Percentiles rank a stretch among this genome's conserved stretches.
These are phyloP conservation scores for Pempheris klunzingeri DNA, from an alignment of 2,797 vertebrate genomes.

Conservation along the genomic window DNA sequence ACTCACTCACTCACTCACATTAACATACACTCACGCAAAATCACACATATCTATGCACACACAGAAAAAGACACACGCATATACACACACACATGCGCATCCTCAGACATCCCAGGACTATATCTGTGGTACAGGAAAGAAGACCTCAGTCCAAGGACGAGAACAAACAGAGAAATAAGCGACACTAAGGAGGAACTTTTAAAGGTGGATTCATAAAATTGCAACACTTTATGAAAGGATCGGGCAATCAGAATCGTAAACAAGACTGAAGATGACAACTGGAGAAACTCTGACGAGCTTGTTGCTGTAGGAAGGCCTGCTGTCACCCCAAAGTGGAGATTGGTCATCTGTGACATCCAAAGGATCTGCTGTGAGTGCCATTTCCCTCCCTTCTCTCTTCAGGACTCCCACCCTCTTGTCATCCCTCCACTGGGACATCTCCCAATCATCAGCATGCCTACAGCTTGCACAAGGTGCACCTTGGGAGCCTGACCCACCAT, in stretches of 20 bases:
- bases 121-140: slow-evolving; percentile 62
- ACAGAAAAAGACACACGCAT: slow-evolving; percentile 14
- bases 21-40: slow-evolving; percentile 14
- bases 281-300: slow-evolving; percentile 49
- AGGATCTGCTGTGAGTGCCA: slow-evolving; percentile 51
- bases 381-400: slow-evolving; percentile 59
- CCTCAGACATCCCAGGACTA: slow-evolving; percentile 64
- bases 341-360: slow-evolving; percentile 64
- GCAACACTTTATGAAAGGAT: slow-evolving; percentile 37
- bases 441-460: slow-evolving; percentile 85
- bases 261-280: slow-evolving; percentile 62
- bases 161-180: slow-evolving; percentile 42
- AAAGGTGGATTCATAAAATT: slow-evolving; percentile 71
- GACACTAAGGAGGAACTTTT: slow-evolving; percentile 62
- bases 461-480: slow-evolving; percentile 84
- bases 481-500: slow-evolving; percentile 90
- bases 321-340: slow-evolving; percentile 54
- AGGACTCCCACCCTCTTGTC: slow-evolving; percentile 62
- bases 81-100: slow-evolving; percentile 49
- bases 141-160: slow-evolving; percentile 60
- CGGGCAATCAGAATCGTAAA: slow-evolving; percentile 22
- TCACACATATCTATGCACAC: slow-evolving; percentile 13
- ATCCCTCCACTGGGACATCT: slow-evolving; percentile 70
- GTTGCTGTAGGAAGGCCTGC: slow-evolving; percentile 63
- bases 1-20: slow-evolving; percentile 5